Evolutionary conservation across 1,140 invertebrate species (phyloP).

Genomic region (Ruditapes philippinarum): DNA sequence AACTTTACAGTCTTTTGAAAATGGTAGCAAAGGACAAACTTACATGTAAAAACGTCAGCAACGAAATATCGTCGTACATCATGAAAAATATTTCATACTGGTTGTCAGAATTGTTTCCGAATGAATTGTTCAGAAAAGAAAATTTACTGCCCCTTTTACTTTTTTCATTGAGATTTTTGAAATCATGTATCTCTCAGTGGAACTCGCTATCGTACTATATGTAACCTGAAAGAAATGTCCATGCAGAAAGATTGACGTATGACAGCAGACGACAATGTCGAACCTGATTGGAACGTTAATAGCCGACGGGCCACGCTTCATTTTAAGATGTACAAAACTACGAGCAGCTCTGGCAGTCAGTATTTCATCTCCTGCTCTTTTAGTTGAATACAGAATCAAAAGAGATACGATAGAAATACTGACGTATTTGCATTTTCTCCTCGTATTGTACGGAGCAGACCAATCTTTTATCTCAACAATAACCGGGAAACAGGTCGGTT

Average conservation of each 20-base stretch:
- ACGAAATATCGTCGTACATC: neutral
- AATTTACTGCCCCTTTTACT: neutral
- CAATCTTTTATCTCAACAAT: too few relatives aligned
- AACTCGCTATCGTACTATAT: neutral
- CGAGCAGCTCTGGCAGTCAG: too few relatives aligned
- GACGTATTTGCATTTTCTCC: too few relatives aligned
- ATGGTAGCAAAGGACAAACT: too few relatives aligned
- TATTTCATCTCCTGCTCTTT: too few relatives aligned
- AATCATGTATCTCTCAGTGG: neutral
- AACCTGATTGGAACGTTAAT: neutral
- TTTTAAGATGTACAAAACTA: neutral
- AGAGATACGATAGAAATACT: too few relatives aligned
- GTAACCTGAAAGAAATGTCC: neutral
- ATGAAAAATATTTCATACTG: conserved; percentile 55
- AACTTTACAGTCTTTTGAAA: neutral
- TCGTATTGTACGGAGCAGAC: too few relatives aligned
- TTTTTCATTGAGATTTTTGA: neutral
- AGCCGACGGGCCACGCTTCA: neutral
- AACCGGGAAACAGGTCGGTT: too few relatives aligned
- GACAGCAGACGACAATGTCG: neutral
- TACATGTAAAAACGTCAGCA: too few relatives aligned
- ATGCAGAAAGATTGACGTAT: neutral
- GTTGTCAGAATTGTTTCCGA: neutral
- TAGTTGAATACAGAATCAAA: too few relatives aligned
- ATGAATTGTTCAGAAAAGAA: neutral